Percentiles rank a stretch among this genome's conserved stretches.
Evolutionary conservation across 2,113 vertebrate genomes (phyloP).

Genomic region (Thalassarche chlororhynchos): DNA sequence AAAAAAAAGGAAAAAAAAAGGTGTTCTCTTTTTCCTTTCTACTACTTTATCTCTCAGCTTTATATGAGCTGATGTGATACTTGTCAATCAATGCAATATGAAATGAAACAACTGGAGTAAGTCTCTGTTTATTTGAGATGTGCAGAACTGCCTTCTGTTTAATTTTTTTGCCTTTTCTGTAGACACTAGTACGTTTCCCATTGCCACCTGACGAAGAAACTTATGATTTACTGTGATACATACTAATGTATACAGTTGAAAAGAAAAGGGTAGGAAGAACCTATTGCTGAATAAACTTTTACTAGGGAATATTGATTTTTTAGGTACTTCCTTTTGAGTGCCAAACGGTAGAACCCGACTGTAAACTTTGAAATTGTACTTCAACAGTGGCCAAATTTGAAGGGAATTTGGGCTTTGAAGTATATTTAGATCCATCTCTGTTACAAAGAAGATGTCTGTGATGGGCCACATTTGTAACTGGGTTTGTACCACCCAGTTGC

Average conservation of each 20-base stretch:
- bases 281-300: not conserved
- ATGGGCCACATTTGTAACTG: not conserved
- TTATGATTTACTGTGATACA: not conserved
- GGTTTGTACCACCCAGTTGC: not conserved
- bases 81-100: not conserved
- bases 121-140: constrained; percentile 39
- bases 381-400: not conserved
- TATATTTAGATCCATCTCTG: not conserved
- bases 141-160: constrained; percentile 3
- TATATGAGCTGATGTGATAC: not conserved
- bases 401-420: not conserved
- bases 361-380: not conserved
- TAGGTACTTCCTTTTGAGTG: not conserved
- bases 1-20: no score
- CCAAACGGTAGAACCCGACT: not conserved
- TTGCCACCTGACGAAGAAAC: not conserved
- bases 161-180: not conserved
- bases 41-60: not conserved
- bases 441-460: not conserved
- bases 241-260: not conserved
- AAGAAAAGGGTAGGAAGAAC: not conserved
- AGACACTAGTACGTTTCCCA: constrained; percentile 13
- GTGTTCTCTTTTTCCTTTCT: not conserved
- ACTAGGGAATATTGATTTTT: not conserved
- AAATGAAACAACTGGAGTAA: not conserved